Evolutionary conservation across 2,113 vertebrate genomes (phyloP).

Genomic region (Agapornis roseicollis): DNA sequence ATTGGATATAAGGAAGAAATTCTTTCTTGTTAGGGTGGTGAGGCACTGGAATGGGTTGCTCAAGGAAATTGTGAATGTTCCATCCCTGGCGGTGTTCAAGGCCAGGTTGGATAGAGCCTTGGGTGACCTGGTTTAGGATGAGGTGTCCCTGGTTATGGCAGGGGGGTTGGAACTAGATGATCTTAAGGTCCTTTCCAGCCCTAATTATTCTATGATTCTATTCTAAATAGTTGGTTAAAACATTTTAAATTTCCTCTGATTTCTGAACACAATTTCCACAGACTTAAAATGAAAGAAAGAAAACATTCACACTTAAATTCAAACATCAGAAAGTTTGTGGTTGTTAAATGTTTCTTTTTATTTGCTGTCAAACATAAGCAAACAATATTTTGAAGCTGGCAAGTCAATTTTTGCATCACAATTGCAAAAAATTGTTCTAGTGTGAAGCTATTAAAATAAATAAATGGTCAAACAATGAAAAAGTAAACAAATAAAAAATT

Average conservation of each 20-base stretch:
- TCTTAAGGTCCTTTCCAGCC: too few species aligned
- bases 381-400: not conserved
- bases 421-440: not conserved
- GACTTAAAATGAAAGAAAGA: not conserved
- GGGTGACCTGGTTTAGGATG: too few species aligned
- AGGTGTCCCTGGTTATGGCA: too few species aligned
- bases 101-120: too few species aligned
- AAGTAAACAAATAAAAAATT: not conserved
- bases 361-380: not conserved
- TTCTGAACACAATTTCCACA: not conserved
- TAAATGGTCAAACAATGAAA: not conserved
- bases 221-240: not conserved
- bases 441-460: not conserved
- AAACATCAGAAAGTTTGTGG: not conserved
- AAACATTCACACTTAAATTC: not conserved
- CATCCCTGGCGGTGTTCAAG: too few species aligned
- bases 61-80: too few species aligned
- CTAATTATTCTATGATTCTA: too few species aligned
- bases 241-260: not conserved
- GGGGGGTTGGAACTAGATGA: too few species aligned
- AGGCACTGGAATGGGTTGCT: too few species aligned
- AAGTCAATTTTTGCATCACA: not conserved
- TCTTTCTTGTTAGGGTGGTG: too few species aligned
- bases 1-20: too few species aligned
- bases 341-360: not conserved